A percentile compares a stretch with the other conserved stretches of the same genome.
Evolutionary conservation across 2,113 vertebrate genomes (phyloP).

Genomic region (Indicator maculatus): DNA sequence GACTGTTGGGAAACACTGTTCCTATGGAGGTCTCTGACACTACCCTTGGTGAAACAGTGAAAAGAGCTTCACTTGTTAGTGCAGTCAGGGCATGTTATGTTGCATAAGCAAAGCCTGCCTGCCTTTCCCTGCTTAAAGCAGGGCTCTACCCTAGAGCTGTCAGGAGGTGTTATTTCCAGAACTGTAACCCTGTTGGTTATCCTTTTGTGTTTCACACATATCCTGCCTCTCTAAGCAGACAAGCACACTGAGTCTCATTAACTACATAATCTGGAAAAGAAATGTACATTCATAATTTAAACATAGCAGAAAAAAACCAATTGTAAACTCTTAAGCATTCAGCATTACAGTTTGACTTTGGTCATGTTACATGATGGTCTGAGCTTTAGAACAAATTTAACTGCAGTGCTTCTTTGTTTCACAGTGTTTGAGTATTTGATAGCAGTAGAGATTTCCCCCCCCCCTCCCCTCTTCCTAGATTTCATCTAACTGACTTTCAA

Average conservation of each 20-base stretch:
- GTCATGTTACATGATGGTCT: neutral
- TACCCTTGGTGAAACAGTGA: neutral
- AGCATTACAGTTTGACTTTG: constrained; percentile 34
- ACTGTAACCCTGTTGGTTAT: constrained; percentile 39
- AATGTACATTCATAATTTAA: constrained; percentile 58
- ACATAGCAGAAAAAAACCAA: constrained; percentile 26
- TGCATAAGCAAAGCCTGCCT: constrained; percentile 30
- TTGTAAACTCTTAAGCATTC: constrained; percentile 31
- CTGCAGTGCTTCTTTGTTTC: neutral
- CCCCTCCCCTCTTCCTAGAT: neutral
- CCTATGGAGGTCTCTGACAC: neutral
- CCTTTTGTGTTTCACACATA: constrained; percentile 38
- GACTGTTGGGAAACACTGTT: neutral
- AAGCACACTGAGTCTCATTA: constrained; percentile 41
- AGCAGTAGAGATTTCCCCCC: neutral
- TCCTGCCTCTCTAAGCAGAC: constrained; percentile 30
- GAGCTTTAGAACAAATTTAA: constrained; percentile 49
- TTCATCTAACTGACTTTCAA: neutral
- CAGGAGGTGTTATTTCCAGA: constrained; percentile 63
- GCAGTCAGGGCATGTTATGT: constrained; percentile 8
- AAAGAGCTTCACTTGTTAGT: neutral
- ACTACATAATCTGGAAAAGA: constrained; percentile 22
- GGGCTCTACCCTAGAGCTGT: constrained; percentile 11
- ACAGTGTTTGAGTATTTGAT: neutral
- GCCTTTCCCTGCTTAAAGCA: constrained; percentile 30